A percentile compares a stretch with the other conserved stretches of the same genome.
Conservation (phyloP, 2,888 invertebrate genomes). For the Netelia fuscicornis region DNA sequence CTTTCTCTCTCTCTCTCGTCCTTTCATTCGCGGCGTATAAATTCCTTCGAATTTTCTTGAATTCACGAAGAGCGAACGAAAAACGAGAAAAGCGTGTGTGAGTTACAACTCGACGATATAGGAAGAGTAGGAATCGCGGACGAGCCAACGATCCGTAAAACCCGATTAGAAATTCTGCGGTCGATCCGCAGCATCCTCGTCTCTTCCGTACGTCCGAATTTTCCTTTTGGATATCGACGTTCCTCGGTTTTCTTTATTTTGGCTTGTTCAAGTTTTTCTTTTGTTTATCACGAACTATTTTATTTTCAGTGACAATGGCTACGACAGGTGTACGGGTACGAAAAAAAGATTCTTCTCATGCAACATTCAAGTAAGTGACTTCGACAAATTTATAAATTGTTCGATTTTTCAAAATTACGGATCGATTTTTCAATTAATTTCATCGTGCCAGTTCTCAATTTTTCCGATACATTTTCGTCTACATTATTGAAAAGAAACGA, state of each 20-base stretch:
- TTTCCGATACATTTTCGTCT: too few relatives aligned
- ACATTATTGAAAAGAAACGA: too few relatives aligned
- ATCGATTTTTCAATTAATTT: background rate
- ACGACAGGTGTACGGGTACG: constrained; percentile 90
- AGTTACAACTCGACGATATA: constrained; percentile 40
- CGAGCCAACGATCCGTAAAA: constrained; percentile 79
- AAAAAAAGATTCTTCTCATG: constrained; percentile 95
- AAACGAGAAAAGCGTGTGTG: constrained; percentile 37
- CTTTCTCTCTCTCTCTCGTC: background rate
- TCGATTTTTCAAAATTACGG: too few relatives aligned
- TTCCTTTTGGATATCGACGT: background rate
- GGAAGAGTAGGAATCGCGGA: constrained; percentile 53
- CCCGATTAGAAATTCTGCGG: constrained; percentile 77
- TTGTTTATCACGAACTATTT: constrained; percentile 23
- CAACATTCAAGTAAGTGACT: constrained; percentile 90
- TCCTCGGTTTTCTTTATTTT: constrained; percentile 11
- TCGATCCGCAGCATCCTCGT: constrained; percentile 24
- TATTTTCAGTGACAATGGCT: constrained; percentile 87
- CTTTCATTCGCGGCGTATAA: constrained; percentile 60
- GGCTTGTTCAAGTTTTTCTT: constrained; percentile 18
- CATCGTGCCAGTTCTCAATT: too few relatives aligned
- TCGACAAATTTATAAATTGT: background rate
- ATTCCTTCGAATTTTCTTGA: constrained; percentile 68
- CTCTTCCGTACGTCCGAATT: background rate
- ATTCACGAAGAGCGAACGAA: constrained; percentile 35